Evolutionary conservation across 1,140 invertebrate species (phyloP), one percentile per base, ranked within the genome.

Genomic region (Neodiprion lecontei): DNA sequence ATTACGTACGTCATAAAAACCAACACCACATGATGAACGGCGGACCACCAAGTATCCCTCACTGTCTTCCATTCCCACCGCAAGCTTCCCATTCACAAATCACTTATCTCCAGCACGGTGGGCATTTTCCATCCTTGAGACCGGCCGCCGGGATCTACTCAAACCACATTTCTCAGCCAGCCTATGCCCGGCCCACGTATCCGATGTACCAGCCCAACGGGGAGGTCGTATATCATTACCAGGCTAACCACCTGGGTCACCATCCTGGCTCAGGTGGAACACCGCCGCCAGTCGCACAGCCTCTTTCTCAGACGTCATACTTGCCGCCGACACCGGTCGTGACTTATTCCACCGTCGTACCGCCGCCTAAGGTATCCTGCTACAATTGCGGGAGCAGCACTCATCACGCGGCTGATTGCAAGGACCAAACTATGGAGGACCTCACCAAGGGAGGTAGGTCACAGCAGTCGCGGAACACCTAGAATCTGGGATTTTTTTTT

Each of bases 371-470:
- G 80, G 88, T 91, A 70, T 92, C 90, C 1, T 93, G 92, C 80
- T 93, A 92, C 79, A 93, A 93, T 78, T 93, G 92, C 83, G 92
- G 92, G 61, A 93, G 92, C 48, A 89, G 91, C 69, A 93, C 89
- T 72, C 96, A 98, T 85, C 88, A 91, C n/a, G 95, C 95, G 1
- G 87, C 90, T 75, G 96, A 97, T 53, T 98, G 96, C 85, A 93
- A 94, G 77, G 95, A 96, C 83, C 92, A 93, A 72, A 95, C 94
- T 9, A 96, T 97, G 91, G 96, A 97, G 83, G 95, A 96, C 86
- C 93, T 96, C 82, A 96, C 94, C n/a, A 91, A 90, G 79, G 86
- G 88, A 89, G 90, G 90, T 91, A 84, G 21, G 75, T 77, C 23
- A 50, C 75, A 14, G 73, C 40, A 69, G 77, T 79, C 74, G 72